phyloP scores from a whole-genome alignment of 1,140 invertebrate genomes.

The Drosophila ironensis region DNA sequence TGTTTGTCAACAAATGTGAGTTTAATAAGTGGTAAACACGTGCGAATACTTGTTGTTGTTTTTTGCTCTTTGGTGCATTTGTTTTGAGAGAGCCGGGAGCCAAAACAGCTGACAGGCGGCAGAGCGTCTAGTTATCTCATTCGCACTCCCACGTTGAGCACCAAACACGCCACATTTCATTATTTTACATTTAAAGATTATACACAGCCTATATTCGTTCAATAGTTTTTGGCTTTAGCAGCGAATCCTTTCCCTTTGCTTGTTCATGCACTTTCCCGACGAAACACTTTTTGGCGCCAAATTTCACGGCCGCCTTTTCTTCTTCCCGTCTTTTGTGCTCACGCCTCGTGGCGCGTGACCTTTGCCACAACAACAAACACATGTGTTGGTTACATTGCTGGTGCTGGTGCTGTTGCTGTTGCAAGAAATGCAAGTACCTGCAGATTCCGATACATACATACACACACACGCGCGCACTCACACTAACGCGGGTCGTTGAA shows the following conservation, averaged over 20 bases:
- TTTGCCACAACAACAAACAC: conserved; percentile 47
- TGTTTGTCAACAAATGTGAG: conserved; percentile 7
- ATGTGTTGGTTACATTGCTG: conserved; percentile 2
- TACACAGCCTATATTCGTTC: neutral
- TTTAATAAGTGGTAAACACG: conserved; percentile 5
- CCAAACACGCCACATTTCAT: conserved; percentile 1
- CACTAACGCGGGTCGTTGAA: conserved; percentile 24
- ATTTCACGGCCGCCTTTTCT: neutral
- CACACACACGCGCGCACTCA: neutral
- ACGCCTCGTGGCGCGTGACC: conserved; percentile 41
- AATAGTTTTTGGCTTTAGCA: no score
- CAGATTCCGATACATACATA: neutral
- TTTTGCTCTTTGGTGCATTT: no score
- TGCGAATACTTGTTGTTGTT: conserved; percentile 18
- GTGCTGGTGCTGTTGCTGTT: no score
- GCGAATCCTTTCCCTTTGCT: no score
- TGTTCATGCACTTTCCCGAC: no score
- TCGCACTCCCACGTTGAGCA: neutral
- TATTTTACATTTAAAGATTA: neutral
- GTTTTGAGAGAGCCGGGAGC: neutral
- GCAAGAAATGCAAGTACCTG: conserved; percentile 2
- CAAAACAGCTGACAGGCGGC: conserved; percentile 24
- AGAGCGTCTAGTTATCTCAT: conserved; percentile 15
- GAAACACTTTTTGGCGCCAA: conserved; percentile 27
- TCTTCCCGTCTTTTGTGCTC: neutral